Evolutionary conservation across 1,140 invertebrate species (phyloP).

Genomic region (Achatina immaculata): DNA sequence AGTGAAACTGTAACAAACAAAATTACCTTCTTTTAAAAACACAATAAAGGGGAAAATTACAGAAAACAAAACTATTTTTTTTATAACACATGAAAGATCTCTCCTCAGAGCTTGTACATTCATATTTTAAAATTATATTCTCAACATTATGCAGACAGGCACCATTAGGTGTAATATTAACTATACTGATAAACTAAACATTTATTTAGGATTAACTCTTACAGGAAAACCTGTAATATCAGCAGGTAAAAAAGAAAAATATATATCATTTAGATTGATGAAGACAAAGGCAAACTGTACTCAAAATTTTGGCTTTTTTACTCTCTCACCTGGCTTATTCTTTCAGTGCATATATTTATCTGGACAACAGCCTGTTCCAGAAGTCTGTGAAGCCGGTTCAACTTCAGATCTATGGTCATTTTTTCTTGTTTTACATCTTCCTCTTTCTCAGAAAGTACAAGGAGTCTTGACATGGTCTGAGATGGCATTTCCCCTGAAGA

Average conservation of each 20-base stretch:
- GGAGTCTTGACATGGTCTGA: slow-evolving; percentile 9
- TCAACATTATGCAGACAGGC: too few relatives aligned
- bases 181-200: too few relatives aligned
- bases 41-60: too few relatives aligned
- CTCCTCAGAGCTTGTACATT: too few relatives aligned
- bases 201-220: too few relatives aligned
- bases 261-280: not conserved
- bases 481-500: not conserved
- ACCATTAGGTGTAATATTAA: too few relatives aligned
- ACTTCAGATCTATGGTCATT: slow-evolving; percentile 29
- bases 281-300: not conserved
- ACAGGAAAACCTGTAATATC: not conserved
- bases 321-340: slow-evolving; percentile 21
- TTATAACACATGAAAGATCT: too few relatives aligned
- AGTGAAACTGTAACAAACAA: too few relatives aligned
- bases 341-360: slow-evolving; percentile 39
- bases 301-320: not conserved
- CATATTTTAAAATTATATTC: too few relatives aligned
- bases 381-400: slow-evolving; percentile 35
- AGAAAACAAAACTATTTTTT: too few relatives aligned
- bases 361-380: slow-evolving; percentile 35
- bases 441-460: slow-evolving; percentile 28
- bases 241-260: not conserved
- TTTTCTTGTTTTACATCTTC: slow-evolving; percentile 30
- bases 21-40: too few relatives aligned